phyloP scores from a whole-genome alignment of 2,797 vertebrate species.

The Rallus crepitans region DNA sequence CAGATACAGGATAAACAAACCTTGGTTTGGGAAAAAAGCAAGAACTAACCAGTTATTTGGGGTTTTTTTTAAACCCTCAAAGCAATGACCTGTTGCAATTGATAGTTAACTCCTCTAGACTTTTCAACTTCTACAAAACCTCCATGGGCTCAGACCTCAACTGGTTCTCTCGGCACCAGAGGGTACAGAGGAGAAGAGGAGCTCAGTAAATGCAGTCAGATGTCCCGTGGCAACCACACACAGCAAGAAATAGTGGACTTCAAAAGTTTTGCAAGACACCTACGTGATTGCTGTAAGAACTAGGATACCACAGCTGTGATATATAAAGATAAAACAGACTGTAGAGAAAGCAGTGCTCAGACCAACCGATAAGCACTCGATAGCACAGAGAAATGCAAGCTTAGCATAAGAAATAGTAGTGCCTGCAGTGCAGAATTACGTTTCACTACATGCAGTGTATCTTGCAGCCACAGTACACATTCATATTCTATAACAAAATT shows the following conservation, averaged over 20 bases:
- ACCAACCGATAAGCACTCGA: background rate
- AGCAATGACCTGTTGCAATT: background rate
- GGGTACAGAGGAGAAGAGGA: background rate
- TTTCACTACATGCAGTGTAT: background rate
- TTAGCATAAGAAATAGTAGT: background rate
- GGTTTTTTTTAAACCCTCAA: background rate
- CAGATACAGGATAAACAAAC: background rate
- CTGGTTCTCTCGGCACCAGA: background rate
- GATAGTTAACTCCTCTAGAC: background rate
- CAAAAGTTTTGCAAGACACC: background rate
- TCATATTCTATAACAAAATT: background rate
- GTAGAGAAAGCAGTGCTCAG: background rate
- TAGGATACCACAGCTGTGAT: background rate
- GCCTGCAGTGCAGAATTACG: background rate
- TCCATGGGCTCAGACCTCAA: background rate
- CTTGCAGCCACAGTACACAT: background rate
- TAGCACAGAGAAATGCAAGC: background rate
- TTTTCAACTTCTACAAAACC: background rate
- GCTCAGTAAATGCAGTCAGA: background rate
- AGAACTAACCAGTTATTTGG: background rate
- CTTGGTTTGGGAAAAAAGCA: background rate
- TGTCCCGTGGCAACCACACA: background rate
- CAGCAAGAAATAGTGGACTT: background rate
- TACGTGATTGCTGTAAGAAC: background rate
- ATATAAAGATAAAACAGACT: background rate